A percentile compares a stretch with the other conserved stretches of the same genome.
These are phyloP conservation scores for Chaenocephalus aceratus DNA, from an alignment of 2,113 vertebrate species.

Conservation along the genomic window DNA sequence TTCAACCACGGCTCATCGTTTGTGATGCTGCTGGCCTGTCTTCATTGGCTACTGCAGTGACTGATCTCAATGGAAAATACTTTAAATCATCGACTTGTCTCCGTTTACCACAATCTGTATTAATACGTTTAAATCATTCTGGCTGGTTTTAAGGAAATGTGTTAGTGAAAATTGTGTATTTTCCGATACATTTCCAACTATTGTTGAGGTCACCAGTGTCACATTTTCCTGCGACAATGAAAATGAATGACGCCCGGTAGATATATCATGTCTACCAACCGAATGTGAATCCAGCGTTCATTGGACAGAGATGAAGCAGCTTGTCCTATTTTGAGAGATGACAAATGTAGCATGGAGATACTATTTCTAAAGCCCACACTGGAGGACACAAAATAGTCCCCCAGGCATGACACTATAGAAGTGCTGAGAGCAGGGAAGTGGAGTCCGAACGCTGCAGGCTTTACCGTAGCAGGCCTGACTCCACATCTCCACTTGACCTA, in stretches of 20 bases:
- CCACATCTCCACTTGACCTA: conserved; percentile 5
- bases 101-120: neutral
- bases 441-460: conserved; percentile 30
- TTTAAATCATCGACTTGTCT: neutral
- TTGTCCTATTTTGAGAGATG: conserved; percentile 57
- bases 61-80: neutral
- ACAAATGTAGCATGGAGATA: conserved; percentile 51
- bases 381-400: conserved; percentile 55
- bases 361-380: conserved; percentile 44
- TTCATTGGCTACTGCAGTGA: conserved; percentile 1
- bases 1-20: conserved; percentile 3
- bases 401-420: conserved; percentile 36
- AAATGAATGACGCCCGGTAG: conserved; percentile 21
- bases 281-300: conserved; percentile 27
- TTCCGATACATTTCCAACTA: neutral
- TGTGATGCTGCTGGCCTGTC: conserved; percentile 1
- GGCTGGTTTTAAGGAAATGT: too few species aligned
- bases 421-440: conserved; percentile 47
- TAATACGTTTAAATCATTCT: conserved; percentile 17
- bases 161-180: neutral
- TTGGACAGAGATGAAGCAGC: conserved; percentile 49
- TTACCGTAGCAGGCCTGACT: conserved; percentile 12
- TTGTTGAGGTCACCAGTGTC: conserved; percentile 8
- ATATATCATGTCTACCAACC: neutral
- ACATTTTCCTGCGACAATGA: neutral